These are phyloP conservation scores for Myathropa florea DNA, from an alignment of 2,888 invertebrate genomes.

Conservation along the genomic window DNA sequence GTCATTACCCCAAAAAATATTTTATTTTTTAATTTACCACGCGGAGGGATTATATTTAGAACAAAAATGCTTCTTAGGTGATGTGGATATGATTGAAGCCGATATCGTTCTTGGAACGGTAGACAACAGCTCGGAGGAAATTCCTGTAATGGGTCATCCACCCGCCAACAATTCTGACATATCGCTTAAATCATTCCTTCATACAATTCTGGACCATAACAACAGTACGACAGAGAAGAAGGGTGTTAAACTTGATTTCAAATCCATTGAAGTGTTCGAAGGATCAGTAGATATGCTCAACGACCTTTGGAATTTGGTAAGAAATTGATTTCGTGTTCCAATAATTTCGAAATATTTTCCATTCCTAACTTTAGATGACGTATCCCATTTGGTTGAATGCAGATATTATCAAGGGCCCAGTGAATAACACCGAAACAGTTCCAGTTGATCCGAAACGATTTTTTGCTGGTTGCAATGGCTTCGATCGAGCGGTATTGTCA, in stretches of 20 bases:
- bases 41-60: no score
- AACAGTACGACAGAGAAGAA: conserved; percentile 82
- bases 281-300: conserved; percentile 82
- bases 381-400: conserved; percentile 94
- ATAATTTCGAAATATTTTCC: not conserved
- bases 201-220: conserved; percentile 82
- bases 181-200: conserved; percentile 87
- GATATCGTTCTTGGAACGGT: conserved; percentile 88
- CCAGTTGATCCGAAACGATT: conserved; percentile 86
- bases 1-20: no score
- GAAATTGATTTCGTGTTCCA: conserved; percentile 45
- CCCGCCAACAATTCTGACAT: conserved; percentile 88
- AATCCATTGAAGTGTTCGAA: conserved; percentile 87
- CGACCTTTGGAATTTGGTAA: conserved; percentile 79
- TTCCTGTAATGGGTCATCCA: conserved; percentile 94
- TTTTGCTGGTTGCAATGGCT: conserved; percentile 83
- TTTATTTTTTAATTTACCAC: no score
- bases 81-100: conserved; percentile 91
- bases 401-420: conserved; percentile 89
- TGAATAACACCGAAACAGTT: conserved; percentile 81
- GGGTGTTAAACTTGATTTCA: conserved; percentile 94
- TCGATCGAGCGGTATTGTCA: conserved; percentile 87
- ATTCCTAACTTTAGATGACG: conserved; percentile 81
- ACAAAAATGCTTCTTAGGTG: conserved; percentile 77
- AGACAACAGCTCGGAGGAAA: conserved; percentile 79